Base-by-base conservation (phyloP, 2,888 invertebrate genomes). In the Chrysodeixis includens region DNA sequence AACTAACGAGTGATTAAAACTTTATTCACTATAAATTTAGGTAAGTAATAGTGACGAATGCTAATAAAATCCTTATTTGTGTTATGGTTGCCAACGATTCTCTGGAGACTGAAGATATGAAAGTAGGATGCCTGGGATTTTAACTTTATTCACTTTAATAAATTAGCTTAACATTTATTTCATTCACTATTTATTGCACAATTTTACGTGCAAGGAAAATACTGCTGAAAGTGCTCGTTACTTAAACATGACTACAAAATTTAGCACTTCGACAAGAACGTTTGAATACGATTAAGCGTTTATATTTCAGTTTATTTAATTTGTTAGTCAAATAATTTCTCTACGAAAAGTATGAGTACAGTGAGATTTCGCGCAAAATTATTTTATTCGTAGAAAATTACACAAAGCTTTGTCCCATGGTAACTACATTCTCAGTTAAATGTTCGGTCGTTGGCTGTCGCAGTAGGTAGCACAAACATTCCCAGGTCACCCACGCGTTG, bases 401-500 rank as follows among this genome's bases (percentile, higher is more conserved):
- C 62, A 66, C 56, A 66, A 61, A 67, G 61, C 59, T 56, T 69
- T 66, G 66, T 66, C 30, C 32, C 8, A n/a, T 32, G 32, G 40
- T 63, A 67, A 55, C 69, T 53, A 62, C 56, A 70, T 72, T 69
- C 71, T 53, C 54, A 62, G 64, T 69, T 71, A 59, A 69, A 66
- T 70, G 53, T 69, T 61, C 60, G 66, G 53, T 73, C 59, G 66
- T 54, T 74, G 69, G 51, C 62, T 69, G 69, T 52, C 60, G 58
- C 56, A 68, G 78, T 77, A 74, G 75, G 80, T 55, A 78, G 75
- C 73, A 55, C 52, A 56, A 68, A 75, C 78, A 82, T 78, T 76
- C 74, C 70, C 70, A 66, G 68, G 69, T 73, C 81, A 74, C 79
- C 82, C 76, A 83, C 83, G 82, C 81, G 67, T 74, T 78, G 76